phyloP scores from a whole-genome alignment of 1,140 invertebrate species.

The Euura saliciscinereae region DNA sequence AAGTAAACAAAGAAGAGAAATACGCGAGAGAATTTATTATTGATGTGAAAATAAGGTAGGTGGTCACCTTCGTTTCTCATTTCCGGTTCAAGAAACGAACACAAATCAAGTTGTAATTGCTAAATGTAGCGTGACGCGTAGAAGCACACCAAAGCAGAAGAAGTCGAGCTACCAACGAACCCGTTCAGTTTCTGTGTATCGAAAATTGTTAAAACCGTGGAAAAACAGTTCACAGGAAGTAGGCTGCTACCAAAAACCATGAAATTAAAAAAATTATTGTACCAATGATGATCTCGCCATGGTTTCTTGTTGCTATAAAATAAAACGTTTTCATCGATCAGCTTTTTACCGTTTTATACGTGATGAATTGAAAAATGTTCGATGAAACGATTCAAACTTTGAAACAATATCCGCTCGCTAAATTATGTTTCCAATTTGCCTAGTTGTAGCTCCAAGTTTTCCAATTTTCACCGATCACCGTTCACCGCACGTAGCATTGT shows the following conservation, averaged over 20 bases:
- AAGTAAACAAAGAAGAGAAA: no score
- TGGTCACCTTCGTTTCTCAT: slow-evolving; percentile 40
- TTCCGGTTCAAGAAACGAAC: slow-evolving; percentile 39
- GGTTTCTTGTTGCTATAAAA: not conserved
- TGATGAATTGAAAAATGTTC: not conserved
- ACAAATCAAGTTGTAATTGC: slow-evolving; percentile 43
- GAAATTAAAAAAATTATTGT: not conserved
- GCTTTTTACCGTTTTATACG: not conserved
- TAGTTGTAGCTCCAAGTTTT: not conserved
- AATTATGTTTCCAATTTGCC: not conserved
- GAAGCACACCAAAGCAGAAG: slow-evolving; percentile 20
- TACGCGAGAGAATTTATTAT: slow-evolving; percentile 26
- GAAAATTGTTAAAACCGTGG: slow-evolving; percentile 39
- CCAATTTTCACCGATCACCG: not conserved
- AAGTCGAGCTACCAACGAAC: not conserved
- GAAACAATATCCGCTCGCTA: not conserved
- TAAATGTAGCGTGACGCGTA: slow-evolving; percentile 41
- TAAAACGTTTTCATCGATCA: not conserved
- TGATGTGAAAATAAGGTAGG: slow-evolving; percentile 32
- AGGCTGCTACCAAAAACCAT: not conserved
- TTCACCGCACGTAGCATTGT: not conserved
- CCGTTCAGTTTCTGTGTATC: slow-evolving; percentile 8
- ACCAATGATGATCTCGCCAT: not conserved
- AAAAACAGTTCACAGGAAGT: slow-evolving; percentile 1
- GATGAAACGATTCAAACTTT: not conserved